phyloP scores from a whole-genome alignment of 2,113 vertebrate species.

The Ursus arctos region DNA sequence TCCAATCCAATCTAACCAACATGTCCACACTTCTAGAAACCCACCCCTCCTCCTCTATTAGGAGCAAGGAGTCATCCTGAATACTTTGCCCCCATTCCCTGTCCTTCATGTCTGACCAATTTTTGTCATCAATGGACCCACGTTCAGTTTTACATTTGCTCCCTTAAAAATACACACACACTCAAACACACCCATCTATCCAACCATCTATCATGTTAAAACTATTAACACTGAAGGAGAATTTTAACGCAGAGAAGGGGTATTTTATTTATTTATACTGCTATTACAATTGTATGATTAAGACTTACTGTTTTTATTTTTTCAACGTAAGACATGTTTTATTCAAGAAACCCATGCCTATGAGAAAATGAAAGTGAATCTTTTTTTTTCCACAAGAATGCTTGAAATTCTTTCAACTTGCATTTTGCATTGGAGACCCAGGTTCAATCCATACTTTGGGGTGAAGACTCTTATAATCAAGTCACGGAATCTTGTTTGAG shows the following conservation, averaged over 20 bases:
- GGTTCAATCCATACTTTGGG: background rate
- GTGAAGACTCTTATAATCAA: background rate
- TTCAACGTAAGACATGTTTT: constrained; percentile 33
- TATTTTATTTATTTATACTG: background rate
- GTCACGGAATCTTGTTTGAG: background rate
- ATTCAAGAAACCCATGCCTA: background rate
- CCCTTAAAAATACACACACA: background rate
- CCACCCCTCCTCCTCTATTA: background rate
- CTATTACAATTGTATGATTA: background rate
- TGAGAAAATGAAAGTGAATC: background rate
- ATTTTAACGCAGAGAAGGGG: background rate
- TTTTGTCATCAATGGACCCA: background rate
- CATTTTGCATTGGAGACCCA: background rate
- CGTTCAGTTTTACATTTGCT: background rate
- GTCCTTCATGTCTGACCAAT: background rate
- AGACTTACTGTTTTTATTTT: background rate
- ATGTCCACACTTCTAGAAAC: background rate
- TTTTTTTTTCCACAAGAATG: background rate
- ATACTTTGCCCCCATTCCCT: background rate
- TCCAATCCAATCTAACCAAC: background rate
- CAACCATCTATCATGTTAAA: background rate
- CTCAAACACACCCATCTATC: background rate
- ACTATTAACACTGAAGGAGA: background rate
- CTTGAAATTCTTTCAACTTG: constrained; percentile 28
- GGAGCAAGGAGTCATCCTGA: background rate